phyloP scores from a whole-genome alignment of 2,888 invertebrate species.

The Drosophila flavopinicola region DNA sequence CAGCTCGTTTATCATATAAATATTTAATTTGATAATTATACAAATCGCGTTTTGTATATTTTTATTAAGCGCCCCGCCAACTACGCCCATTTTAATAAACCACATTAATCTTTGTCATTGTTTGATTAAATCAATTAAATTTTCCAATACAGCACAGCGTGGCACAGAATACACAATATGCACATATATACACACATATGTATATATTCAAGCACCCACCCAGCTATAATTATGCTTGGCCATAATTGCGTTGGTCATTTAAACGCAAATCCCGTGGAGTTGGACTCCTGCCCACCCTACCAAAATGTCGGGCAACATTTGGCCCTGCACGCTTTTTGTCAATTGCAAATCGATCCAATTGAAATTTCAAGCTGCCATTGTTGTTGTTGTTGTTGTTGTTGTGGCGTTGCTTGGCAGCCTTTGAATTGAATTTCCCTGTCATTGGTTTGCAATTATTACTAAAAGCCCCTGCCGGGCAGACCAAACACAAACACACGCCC shows the following conservation, averaged over 20 bases:
- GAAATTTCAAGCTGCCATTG: conserved; percentile 49
- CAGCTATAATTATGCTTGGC: conserved; percentile 46
- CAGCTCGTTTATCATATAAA: neutral
- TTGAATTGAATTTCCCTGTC: conserved; percentile 65
- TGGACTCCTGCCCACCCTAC: conserved; percentile 1
- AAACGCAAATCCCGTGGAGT: conserved; percentile 43
- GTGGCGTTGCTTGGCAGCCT: conserved; percentile 52
- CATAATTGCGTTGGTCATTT: conserved; percentile 71
- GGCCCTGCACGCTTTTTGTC: conserved; percentile 52
- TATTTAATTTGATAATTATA: conserved; percentile 8
- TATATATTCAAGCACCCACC: neutral
- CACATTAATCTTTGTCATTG: conserved; percentile 57
- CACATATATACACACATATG: neutral
- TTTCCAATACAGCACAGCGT: conserved; percentile 22
- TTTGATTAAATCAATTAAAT: conserved; percentile 65
- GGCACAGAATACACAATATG: neutral
- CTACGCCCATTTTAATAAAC: conserved; percentile 8
- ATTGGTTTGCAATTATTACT: conserved; percentile 77
- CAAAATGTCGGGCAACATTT: conserved; percentile 35
- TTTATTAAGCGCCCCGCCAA: neutral
- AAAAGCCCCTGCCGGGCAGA: conserved; percentile 62
- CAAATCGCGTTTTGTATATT: neutral
- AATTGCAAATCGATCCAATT: conserved; percentile 56
- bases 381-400: conserved; percentile 23
- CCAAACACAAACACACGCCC: too few relatives aligned